Percentiles rank a stretch among this genome's conserved stretches.
Evolutionary conservation across 2,888 invertebrate species (phyloP).

Genomic region (Trachelus tabidus): DNA sequence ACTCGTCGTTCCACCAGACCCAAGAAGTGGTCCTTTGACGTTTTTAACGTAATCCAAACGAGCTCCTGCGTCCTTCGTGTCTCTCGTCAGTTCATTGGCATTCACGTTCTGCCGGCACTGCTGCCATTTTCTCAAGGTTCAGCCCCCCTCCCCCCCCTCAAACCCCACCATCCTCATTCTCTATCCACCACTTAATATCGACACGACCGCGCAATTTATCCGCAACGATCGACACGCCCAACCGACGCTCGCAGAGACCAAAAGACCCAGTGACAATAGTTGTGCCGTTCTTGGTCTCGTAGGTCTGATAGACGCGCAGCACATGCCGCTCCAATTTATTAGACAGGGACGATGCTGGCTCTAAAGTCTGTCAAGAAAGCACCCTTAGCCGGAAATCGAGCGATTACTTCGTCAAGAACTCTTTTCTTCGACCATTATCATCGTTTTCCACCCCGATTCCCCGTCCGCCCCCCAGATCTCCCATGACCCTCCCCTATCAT

Average conservation of each 20-base stretch:
- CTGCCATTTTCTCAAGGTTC: not conserved
- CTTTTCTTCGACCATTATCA: slow-evolving; percentile 14
- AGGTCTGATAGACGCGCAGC: not conserved
- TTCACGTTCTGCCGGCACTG: slow-evolving; percentile 34
- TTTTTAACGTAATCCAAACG: not conserved
- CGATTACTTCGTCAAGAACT: slow-evolving; percentile 4
- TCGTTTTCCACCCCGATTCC: slow-evolving; percentile 10
- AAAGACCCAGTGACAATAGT: not conserved
- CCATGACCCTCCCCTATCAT: slow-evolving; percentile 6
- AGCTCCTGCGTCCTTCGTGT: slow-evolving; percentile 36
- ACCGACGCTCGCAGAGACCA: slow-evolving; percentile 22
- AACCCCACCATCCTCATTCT: slow-evolving; percentile 54
- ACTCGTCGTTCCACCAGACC: too few species aligned
- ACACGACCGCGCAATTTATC: slow-evolving; percentile 49
- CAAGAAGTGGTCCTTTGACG: not conserved
- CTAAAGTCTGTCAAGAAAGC: not conserved
- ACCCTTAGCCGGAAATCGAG: slow-evolving; percentile 15
- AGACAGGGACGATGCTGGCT: not conserved
- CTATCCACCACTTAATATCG: slow-evolving; percentile 49
- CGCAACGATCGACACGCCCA: slow-evolving; percentile 50
- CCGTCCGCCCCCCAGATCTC: slow-evolving; percentile 3
- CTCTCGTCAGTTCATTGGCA: slow-evolving; percentile 53
- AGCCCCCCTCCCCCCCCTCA: not conserved
- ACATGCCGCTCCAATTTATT: slow-evolving; percentile 6
- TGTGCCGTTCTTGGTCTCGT: not conserved